A percentile compares a stretch with the other conserved stretches of the same genome.
Evolutionary conservation across 2,113 vertebrate species (phyloP).

Genomic region (Crotalus horridus): DNA sequence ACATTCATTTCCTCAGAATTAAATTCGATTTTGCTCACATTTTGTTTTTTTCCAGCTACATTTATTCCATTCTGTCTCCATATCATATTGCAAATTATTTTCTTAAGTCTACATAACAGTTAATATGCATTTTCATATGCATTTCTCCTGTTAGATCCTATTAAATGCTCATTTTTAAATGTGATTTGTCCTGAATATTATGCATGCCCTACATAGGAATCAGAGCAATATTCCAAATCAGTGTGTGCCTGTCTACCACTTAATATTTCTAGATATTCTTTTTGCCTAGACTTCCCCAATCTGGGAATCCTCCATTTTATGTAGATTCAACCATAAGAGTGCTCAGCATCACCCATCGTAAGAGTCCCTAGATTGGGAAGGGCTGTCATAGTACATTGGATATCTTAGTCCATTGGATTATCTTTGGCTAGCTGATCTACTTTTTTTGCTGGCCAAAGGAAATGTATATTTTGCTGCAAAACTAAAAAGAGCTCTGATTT

Average conservation of each 20-base stretch:
- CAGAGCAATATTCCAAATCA: neutral
- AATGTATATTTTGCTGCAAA: constrained; percentile 45
- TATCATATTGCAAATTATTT: neutral
- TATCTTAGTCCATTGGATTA: neutral
- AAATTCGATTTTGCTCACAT: neutral
- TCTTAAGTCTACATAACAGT: neutral
- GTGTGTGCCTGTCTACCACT: neutral
- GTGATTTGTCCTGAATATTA: neutral
- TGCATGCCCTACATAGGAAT: neutral
- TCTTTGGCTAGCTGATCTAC: neutral
- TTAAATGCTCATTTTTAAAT: neutral
- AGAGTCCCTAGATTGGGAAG: neutral
- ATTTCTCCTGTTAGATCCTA: neutral
- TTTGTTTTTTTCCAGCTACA: neutral
- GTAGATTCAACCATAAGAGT: neutral
- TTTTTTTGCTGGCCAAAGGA: neutral
- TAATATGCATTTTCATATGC: neutral
- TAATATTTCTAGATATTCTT: neutral
- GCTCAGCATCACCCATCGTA: neutral
- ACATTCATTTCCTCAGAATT: neutral
- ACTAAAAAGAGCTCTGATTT: constrained; percentile 51
- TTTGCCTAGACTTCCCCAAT: neutral
- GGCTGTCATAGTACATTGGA: neutral
- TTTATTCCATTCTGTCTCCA: neutral
- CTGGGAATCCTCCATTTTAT: neutral